Conservation (phyloP, 2,888 invertebrate genomes). For the Eudasyphora cyanicolor region DNA sequence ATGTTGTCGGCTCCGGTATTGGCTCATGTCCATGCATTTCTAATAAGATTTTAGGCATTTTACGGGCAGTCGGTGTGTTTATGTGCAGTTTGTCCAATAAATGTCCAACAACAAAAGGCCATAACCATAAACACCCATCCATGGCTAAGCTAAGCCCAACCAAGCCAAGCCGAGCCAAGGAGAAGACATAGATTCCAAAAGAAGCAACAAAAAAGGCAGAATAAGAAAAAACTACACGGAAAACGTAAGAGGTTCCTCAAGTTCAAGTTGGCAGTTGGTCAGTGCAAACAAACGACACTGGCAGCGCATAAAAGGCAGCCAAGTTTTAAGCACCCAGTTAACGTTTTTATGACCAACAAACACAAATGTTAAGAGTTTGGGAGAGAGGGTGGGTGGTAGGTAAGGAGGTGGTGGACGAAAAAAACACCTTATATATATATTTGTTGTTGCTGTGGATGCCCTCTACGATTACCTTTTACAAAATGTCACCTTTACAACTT, state of each 20-base stretch:
- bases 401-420: not conserved
- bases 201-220: not conserved
- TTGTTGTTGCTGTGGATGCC: not conserved
- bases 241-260: slow-evolving; percentile 64
- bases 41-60: slow-evolving; percentile 65
- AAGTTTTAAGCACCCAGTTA: slow-evolving; percentile 22
- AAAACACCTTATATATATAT: slow-evolving; percentile 2
- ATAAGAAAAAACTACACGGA: not conserved
- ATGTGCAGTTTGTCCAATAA: slow-evolving; percentile 11
- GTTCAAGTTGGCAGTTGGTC: slow-evolving; percentile 69
- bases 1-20: slow-evolving; percentile 48
- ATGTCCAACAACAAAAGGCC: slow-evolving; percentile 14
- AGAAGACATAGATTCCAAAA: not conserved
- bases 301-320: not conserved
- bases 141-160: too few relatives aligned
- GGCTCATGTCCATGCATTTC: slow-evolving; percentile 73
- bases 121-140: slow-evolving; percentile 38
- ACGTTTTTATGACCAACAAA: slow-evolving; percentile 6
- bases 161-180: too few relatives aligned
- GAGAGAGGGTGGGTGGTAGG: too few relatives aligned
- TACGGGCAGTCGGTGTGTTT: not conserved
- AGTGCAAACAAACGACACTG: slow-evolving; percentile 37
- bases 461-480: slow-evolving; percentile 38
- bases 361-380: slow-evolving; percentile 19
- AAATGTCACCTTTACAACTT: slow-evolving; percentile 42